phyloP scores from a whole-genome alignment of 2,113 vertebrate genomes.

The Laticauda colubrina region DNA sequence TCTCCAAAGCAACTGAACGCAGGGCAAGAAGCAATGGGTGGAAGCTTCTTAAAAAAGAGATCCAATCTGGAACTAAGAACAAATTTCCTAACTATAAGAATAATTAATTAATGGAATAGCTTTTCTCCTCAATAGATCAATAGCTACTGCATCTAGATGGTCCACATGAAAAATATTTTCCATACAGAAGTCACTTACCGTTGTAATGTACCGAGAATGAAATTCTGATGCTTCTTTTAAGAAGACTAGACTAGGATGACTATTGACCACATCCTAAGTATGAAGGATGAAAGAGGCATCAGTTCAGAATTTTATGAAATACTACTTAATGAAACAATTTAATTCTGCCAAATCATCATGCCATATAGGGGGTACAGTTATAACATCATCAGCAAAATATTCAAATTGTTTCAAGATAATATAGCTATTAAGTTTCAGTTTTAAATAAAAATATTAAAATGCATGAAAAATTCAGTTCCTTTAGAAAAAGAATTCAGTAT shows the following conservation, averaged over 20 bases:
- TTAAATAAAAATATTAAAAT: neutral
- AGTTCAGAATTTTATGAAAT: neutral
- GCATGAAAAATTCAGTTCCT: neutral
- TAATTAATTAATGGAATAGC: neutral
- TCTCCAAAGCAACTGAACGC: neutral
- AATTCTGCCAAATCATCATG: neutral
- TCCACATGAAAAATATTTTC: neutral
- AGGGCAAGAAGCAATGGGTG: neutral
- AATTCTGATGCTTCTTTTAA: conserved; percentile 93
- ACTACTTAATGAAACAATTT: conserved; percentile 14
- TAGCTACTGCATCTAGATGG: neutral
- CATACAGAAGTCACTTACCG: conserved; percentile 73
- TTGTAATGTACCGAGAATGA: conserved; percentile 96
- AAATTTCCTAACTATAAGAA: neutral
- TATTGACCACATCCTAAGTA: conserved; percentile 90
- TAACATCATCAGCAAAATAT: neutral
- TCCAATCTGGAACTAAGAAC: neutral
- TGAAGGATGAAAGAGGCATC: neutral
- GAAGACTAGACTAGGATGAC: conserved; percentile 88
- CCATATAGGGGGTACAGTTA: neutral
- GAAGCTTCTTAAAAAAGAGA: neutral
- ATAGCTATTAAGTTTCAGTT: neutral
- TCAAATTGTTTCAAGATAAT: neutral
- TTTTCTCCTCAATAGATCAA: neutral
- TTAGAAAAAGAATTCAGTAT: neutral